phyloP scores from a whole-genome alignment of 2,888 invertebrate genomes.

The Drosophila mercatorum region DNA sequence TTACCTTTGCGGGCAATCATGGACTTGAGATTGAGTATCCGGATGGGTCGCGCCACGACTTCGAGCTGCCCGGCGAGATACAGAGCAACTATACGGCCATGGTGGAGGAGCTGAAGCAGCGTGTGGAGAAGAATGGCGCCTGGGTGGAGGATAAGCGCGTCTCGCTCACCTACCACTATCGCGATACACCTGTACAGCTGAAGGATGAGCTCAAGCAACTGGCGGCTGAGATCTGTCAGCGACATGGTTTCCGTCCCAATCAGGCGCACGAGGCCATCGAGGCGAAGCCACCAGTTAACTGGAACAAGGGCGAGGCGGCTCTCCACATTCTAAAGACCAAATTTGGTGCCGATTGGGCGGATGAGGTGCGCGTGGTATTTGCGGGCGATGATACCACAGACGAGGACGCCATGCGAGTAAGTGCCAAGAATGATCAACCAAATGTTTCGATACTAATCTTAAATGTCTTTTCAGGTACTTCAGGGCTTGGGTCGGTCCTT shows the following conservation, averaged over 20 bases:
- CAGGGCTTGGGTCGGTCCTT: conserved; percentile 92
- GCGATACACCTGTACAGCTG: conserved; percentile 87
- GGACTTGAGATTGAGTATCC: conserved; percentile 90
- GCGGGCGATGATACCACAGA: conserved; percentile 95
- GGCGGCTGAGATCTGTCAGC: conserved; percentile 87
- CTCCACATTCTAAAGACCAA: conserved; percentile 90
- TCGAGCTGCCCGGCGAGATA: conserved; percentile 89
- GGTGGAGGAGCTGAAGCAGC: conserved; percentile 88
- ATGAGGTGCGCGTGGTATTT: conserved; percentile 90
- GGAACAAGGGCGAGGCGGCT: conserved; percentile 87
- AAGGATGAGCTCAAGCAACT: conserved; percentile 86
- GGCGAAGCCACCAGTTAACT: conserved; percentile 90
- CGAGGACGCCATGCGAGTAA: conserved; percentile 94
- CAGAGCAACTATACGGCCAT: conserved; percentile 88
- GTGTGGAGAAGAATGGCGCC: conserved; percentile 87
- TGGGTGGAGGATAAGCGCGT: conserved; percentile 92
- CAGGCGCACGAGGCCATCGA: conserved; percentile 90
- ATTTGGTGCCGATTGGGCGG: conserved; percentile 90
- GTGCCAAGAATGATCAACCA: conserved; percentile 20
- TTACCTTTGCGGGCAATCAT: conserved; percentile 91
- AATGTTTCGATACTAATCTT: neutral
- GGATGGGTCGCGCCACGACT: conserved; percentile 90
- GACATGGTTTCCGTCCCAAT: conserved; percentile 88
- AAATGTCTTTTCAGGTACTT: conserved; percentile 85
- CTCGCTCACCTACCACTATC: conserved; percentile 89